phyloP scores from a whole-genome alignment of 2,888 invertebrate species.

The Onthophagus sagittarius region DNA sequence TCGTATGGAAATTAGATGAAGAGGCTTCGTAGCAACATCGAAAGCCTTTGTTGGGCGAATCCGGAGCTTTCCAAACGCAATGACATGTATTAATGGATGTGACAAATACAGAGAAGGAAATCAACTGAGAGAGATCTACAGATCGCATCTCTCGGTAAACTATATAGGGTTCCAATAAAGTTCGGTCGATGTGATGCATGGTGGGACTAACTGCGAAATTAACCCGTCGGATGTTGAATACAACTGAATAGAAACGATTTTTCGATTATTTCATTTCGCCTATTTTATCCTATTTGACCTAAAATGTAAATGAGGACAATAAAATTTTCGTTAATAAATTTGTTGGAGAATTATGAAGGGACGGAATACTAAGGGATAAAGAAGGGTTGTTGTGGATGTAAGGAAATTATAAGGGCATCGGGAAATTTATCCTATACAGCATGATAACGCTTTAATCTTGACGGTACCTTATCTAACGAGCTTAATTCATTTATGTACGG shows the following conservation, averaged over 20 bases:
- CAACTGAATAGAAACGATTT: neutral
- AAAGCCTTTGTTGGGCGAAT: neutral
- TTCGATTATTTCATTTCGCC: no score
- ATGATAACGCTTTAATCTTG: neutral
- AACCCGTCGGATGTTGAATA: neutral
- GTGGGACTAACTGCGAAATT: neutral
- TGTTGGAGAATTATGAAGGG: neutral
- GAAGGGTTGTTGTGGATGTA: neutral
- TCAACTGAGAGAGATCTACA: neutral
- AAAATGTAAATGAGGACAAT: neutral
- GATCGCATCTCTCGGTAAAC: neutral
- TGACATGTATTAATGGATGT: constrained; percentile 10
- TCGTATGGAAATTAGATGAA: neutral
- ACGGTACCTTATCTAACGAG: neutral
- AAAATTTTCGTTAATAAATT: no score
- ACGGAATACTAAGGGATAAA: neutral
- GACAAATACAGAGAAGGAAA: constrained; percentile 10
- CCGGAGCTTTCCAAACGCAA: neutral
- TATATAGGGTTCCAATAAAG: constrained; percentile 3
- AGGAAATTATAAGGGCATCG: neutral
- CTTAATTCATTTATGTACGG: neutral
- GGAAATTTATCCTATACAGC: neutral
- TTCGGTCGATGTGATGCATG: neutral
- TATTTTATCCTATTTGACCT: neutral
- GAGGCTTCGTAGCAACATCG: neutral